Evolutionary conservation across 2,113 vertebrate genomes (phyloP).

Genomic region (rabbit (Oryctolagus cuniculus)): mOryCun1.1 NC_091445.1:33053001-33053500

Average conservation of each 20-base stretch:
- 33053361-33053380: not conserved
- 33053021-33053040: not conserved
- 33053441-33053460: not conserved
- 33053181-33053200: not conserved
- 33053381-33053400: not conserved
- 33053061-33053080: not conserved
- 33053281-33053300: not conserved
- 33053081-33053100: conserved; percentile 11
- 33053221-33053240: not conserved
- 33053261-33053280: not conserved
- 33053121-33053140: conserved; percentile 16
- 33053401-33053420: not conserved
- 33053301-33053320: not conserved
- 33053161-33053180: not conserved
- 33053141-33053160: not conserved
- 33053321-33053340: not conserved
- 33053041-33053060: not conserved
- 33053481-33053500: not conserved
- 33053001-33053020: not conserved
- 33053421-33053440: not conserved
- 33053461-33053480: not conserved
- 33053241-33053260: not conserved
- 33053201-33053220: conserved; percentile 43
- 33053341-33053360: not conserved
- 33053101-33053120: not conserved